These are phyloP conservation scores for Anorthoa munda DNA, from an alignment of 2,888 invertebrate genomes.

Conservation along the genomic window DNA sequence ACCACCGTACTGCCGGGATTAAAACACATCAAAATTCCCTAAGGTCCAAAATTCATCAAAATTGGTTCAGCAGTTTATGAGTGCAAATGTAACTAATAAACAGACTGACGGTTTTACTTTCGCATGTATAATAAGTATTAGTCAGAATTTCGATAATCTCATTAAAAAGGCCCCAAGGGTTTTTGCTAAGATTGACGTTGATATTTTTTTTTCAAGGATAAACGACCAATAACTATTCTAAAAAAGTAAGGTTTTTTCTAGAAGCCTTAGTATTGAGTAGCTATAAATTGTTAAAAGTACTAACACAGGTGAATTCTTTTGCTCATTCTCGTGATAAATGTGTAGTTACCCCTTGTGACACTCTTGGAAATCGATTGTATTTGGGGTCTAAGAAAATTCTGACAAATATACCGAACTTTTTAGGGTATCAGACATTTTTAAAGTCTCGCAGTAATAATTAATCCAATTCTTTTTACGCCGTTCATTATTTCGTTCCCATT, in stretches of 20 bases:
- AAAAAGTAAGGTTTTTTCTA: background rate
- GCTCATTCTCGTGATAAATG: constrained; percentile 34
- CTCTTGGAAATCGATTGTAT: background rate
- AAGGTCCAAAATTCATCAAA: too few species aligned
- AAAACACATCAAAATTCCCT: too few species aligned
- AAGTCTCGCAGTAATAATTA: background rate
- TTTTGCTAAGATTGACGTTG: background rate
- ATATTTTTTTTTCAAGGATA: background rate
- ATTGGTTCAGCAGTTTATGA: too few species aligned
- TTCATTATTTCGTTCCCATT: background rate
- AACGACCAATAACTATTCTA: background rate
- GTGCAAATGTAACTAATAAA: too few species aligned
- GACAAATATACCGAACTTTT: background rate
- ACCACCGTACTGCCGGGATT: too few species aligned
- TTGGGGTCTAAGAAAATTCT: background rate
- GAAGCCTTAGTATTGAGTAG: constrained; percentile 4
- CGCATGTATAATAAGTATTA: too few species aligned
- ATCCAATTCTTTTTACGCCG: background rate
- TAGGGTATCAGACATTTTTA: too few species aligned
- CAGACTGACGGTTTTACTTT: too few species aligned
- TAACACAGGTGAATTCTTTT: constrained; percentile 23
- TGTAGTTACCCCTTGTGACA: background rate
- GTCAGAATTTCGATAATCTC: too few species aligned
- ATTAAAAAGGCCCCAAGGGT: background rate
- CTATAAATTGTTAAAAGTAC: constrained; percentile 21